These are phyloP conservation scores for Pseudopodoces humilis DNA, from an alignment of 2,113 vertebrate genomes.

Conservation along the genomic window DNA sequence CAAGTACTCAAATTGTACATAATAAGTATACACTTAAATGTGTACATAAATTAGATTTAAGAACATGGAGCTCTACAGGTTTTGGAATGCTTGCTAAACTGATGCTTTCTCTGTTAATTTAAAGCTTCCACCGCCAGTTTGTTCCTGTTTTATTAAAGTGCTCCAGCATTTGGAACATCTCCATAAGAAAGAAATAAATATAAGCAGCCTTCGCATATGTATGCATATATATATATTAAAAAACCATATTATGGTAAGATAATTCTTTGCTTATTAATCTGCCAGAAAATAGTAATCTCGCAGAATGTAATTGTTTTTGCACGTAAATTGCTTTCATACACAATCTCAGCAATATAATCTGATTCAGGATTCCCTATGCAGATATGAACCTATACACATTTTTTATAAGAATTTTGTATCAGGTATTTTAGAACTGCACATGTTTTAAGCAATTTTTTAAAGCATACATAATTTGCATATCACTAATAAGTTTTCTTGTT, in stretches of 20 bases:
- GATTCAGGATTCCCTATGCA: neutral
- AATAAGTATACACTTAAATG: neutral
- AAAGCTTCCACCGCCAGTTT: neutral
- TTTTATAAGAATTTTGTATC: neutral
- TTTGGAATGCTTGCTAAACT: slow-evolving; percentile 17
- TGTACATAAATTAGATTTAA: slow-evolving; percentile 4
- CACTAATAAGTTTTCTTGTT: neutral
- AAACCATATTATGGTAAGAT: neutral
- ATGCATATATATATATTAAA: neutral
- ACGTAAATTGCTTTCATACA: neutral
- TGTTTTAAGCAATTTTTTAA: neutral
- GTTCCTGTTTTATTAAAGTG: slow-evolving; percentile 12
- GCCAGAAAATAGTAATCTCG: neutral
- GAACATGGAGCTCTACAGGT: neutral
- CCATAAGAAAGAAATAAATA: neutral
- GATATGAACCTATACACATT: neutral
- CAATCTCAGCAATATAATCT: neutral
- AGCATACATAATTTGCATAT: neutral
- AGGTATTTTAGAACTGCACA: neutral
- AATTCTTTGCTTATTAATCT: neutral
- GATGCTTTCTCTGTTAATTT: slow-evolving; percentile 34
- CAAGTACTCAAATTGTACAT: slow-evolving; percentile 6
- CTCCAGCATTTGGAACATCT: neutral
- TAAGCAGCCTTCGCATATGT: neutral
- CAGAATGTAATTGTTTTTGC: neutral